Percentiles rank a stretch among this genome's conserved stretches.
phyloP scores from a whole-genome alignment of 2,888 invertebrate genomes.

The Dolomedes plantarius region DNA sequence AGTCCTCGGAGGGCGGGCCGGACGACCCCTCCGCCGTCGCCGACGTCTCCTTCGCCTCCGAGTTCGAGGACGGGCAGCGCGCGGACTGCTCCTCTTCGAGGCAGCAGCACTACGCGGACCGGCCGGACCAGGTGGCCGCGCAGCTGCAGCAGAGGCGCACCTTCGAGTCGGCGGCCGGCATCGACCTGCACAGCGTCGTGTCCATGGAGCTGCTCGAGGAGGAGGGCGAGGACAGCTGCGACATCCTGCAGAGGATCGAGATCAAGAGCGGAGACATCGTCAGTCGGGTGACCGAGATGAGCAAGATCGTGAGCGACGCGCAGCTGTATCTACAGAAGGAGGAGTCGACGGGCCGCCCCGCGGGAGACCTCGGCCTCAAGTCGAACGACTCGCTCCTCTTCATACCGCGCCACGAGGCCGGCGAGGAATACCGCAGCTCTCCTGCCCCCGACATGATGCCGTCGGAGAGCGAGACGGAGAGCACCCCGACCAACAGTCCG shows the following conservation, averaged over 20 bases:
- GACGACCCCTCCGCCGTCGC: constrained; percentile 12
- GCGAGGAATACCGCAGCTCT: constrained; percentile 37
- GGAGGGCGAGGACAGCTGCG: constrained; percentile 36
- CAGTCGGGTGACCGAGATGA: constrained; percentile 87
- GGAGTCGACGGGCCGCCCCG: constrained; percentile 76
- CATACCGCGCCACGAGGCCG: constrained; percentile 76
- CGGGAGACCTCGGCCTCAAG: constrained; percentile 80
- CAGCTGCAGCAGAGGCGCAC: neutral
- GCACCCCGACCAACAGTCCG: constrained; percentile 88
- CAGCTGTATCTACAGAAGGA: constrained; percentile 82
- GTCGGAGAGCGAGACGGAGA: constrained; percentile 91
- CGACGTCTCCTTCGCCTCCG: constrained; percentile 46
- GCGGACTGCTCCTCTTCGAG: neutral
- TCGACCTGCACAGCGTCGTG: constrained; percentile 85
- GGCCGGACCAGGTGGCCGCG: constrained; percentile 12
- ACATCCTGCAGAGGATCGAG: constrained; percentile 50
- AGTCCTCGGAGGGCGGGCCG: neutral
- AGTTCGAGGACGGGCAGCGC: neutral
- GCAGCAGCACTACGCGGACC: neutral
- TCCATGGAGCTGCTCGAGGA: constrained; percentile 85
- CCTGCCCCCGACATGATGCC: constrained; percentile 71
- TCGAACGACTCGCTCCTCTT: constrained; percentile 89
- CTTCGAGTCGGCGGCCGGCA: constrained; percentile 74
- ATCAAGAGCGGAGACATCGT: constrained; percentile 83
- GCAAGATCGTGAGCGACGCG: constrained; percentile 87